Conservation (phyloP, 1,140 invertebrate genomes). For the Amyelois transitella region DNA sequence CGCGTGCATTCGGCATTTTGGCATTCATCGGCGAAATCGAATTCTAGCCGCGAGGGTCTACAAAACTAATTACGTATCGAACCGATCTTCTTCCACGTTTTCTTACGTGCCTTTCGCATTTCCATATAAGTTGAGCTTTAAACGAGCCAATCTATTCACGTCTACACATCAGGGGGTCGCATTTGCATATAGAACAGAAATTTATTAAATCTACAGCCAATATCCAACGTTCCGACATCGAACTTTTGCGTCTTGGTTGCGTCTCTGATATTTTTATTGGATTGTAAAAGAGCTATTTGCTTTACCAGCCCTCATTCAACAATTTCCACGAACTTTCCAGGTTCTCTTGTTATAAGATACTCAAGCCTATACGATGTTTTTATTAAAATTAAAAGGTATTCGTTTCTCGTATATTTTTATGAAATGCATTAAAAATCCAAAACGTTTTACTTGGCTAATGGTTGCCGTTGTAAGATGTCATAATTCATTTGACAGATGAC, state of each 20-base stretch:
- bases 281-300: slow-evolving; percentile 27
- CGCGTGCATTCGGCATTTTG: slow-evolving; percentile 42
- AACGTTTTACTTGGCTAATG: slow-evolving; percentile 32
- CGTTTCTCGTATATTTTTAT: too few relatives aligned
- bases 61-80: slow-evolving; percentile 71
- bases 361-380: neutral
- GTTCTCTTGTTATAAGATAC: neutral
- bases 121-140: slow-evolving; percentile 73
- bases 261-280: slow-evolving; percentile 57
- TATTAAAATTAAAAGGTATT: neutral
- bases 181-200: slow-evolving; percentile 74
- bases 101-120: slow-evolving; percentile 72
- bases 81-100: slow-evolving; percentile 66
- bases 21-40: slow-evolving; percentile 40
- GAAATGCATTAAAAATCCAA: slow-evolving; percentile 16
- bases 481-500: slow-evolving; percentile 32
- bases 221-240: slow-evolving; percentile 68
- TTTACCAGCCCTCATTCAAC: slow-evolving; percentile 1
- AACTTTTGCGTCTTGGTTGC: slow-evolving; percentile 65
- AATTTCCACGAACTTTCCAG: neutral
- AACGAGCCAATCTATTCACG: slow-evolving; percentile 74
- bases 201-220: slow-evolving; percentile 74
- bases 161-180: slow-evolving; percentile 72
- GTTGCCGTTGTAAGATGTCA: slow-evolving; percentile 25
- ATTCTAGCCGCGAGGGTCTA: slow-evolving; percentile 48